phyloP scores from a whole-genome alignment of 2,888 invertebrate genomes.

The Xylocampa areola region DNA sequence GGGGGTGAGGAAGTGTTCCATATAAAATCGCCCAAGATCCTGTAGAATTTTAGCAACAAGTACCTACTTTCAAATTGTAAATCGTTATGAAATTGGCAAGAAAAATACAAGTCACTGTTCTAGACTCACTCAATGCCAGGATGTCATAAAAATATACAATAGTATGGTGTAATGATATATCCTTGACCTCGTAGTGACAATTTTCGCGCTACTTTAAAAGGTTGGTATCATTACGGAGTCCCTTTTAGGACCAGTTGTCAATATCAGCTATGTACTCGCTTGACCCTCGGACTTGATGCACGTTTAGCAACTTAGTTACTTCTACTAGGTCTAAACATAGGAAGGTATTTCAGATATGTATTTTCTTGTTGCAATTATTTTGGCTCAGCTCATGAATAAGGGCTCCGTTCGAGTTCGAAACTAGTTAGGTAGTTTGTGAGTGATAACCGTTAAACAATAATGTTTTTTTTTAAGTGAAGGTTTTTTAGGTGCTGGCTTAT shows the following conservation, averaged over 20 bases:
- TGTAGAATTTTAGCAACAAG: no score
- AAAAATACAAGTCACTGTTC: constrained; percentile 36
- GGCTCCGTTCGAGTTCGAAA: no score
- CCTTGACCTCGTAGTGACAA: constrained; percentile 63
- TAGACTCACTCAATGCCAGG: constrained; percentile 69
- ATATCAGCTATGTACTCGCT: constrained; percentile 5
- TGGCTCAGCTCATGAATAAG: no score
- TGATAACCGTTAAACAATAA: no score
- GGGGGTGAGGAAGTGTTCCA: no score
- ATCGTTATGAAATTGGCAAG: not conserved
- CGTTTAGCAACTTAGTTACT: not conserved
- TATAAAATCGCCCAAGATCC: no score
- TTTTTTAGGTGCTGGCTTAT: no score
- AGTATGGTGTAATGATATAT: constrained; percentile 42
- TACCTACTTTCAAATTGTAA: not conserved
- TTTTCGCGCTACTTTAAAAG: constrained; percentile 41
- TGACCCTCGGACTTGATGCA: constrained; percentile 20
- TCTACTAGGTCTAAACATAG: no score
- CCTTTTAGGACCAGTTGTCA: constrained; percentile 27
- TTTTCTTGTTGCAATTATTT: no score
- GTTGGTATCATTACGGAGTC: constrained; percentile 12
- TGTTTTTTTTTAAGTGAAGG: no score
- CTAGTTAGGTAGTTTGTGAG: no score
- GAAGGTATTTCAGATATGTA: no score
- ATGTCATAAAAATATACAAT: constrained; percentile 65